Evolutionary conservation across 2,113 vertebrate species (phyloP), one percentile per base, ranked within the genome.

Genomic region (Gavialis gangeticus): DNA sequence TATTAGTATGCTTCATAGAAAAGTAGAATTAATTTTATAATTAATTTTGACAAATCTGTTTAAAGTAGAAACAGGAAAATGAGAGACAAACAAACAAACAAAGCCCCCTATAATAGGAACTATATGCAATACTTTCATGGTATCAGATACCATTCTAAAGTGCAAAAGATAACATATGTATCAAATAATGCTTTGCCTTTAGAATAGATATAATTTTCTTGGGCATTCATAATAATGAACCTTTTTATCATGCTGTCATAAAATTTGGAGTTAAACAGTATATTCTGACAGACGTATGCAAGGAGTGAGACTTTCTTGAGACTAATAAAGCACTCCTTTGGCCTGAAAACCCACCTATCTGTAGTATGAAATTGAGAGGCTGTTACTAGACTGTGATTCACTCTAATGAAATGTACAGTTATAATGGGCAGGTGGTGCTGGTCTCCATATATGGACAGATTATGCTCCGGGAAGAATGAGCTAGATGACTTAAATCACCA

Each of bases 71-170:
- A 37, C 0, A 91, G 27, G 16, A 56, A n/a, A 3, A 59, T 1
- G 55, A 12, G 54, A 82, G 19, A 24, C 0, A 17, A 46, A 5
- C 15, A 73, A 85, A 24, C 0, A 17, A 46, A 63, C 2, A 67
- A 76, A 84, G 5, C 25, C 46, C 8, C 46, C 46, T 46, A 46
- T 30, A 84, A 55, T 76, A 46, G 5, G 16, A 69, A 37, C 1
- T n/a, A n/a, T 75, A 78, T 18, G 0, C 1, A 75, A 9, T 54
- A 16, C 2, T 75, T 75, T 3, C 2, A 17, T 6, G 0, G 55
- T 56, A 67, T 25, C 54, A 67, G 12, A 14, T 8, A 71, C 1
- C 3, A 89, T 6, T 6, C 2, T 82, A 2, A 16, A 59, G 1
- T 59, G 73, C 37, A 85, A 60, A 37, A 75, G 79, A 62, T 2